Evolutionary conservation across 2,113 vertebrate species (phyloP).

Genomic region (human (Homo sapiens)): DNA sequence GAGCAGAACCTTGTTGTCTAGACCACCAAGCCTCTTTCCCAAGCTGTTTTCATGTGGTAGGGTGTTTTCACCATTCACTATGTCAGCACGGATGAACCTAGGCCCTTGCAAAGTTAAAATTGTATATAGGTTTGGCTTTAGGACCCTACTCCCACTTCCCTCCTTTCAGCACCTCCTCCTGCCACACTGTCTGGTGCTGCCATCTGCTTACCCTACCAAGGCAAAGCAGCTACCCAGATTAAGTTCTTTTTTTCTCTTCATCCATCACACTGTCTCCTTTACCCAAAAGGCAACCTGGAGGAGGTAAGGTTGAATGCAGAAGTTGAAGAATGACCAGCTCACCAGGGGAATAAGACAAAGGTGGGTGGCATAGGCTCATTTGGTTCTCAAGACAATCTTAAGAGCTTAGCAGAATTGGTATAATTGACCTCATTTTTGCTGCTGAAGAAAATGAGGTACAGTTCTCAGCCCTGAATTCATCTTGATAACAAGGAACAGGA

Average conservation of each 20-base stretch:
- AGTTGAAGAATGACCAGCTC: background rate
- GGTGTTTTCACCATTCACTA: background rate
- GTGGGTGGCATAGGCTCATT: background rate
- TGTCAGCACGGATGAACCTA: background rate
- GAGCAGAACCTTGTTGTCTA: background rate
- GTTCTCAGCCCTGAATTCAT: background rate
- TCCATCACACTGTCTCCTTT: background rate
- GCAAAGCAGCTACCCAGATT: background rate
- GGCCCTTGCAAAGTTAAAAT: background rate
- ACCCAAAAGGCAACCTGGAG: background rate
- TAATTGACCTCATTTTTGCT: conserved; percentile 14
- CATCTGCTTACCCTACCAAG: background rate
- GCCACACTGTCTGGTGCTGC: background rate
- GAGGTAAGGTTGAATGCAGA: background rate
- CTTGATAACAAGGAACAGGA: background rate
- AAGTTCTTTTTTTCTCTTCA: background rate
- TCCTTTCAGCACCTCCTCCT: background rate
- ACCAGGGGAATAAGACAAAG: background rate
- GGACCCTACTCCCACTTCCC: background rate
- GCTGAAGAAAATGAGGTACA: background rate
- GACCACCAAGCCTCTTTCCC: background rate
- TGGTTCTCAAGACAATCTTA: background rate
- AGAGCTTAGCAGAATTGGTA: background rate
- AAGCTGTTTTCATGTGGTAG: background rate
- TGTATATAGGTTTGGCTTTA: background rate